Percentiles rank a stretch among this genome's conserved stretches.
phyloP scores from a whole-genome alignment of 2,797 vertebrate species.

The Anguilla marmorata region DNA sequence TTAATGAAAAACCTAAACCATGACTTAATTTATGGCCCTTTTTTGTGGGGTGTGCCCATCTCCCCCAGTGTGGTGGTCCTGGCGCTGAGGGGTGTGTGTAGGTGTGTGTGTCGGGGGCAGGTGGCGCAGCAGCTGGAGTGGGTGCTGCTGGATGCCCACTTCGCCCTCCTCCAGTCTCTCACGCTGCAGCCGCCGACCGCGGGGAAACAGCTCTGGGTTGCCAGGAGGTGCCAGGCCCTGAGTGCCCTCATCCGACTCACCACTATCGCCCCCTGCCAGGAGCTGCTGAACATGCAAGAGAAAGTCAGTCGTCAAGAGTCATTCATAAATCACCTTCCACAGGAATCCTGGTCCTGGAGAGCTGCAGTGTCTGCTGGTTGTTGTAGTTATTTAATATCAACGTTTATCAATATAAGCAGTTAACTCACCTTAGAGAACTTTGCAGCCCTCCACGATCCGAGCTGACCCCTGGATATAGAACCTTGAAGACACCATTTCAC shows the following conservation, averaged over 20 bases:
- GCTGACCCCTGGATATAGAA: not conserved
- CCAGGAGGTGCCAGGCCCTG: slow-evolving; percentile 58
- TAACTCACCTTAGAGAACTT: no score
- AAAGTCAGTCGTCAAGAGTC: slow-evolving; percentile 47
- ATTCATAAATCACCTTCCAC: not conserved
- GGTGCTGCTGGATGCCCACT: slow-evolving; percentile 66
- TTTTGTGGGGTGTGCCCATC: not conserved
- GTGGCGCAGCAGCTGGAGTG: slow-evolving; percentile 69
- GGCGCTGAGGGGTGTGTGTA: slow-evolving; percentile 65
- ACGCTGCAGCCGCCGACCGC: slow-evolving; percentile 50
- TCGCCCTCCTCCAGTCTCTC: slow-evolving; percentile 66
- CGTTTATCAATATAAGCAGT: not conserved
- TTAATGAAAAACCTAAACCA: not conserved
- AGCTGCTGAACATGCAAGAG: slow-evolving; percentile 62
- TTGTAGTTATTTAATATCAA: not conserved
- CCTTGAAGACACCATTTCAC: not conserved
- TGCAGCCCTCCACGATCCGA: not conserved
- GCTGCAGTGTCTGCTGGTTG: not conserved
- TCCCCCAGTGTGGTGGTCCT: slow-evolving; percentile 57
- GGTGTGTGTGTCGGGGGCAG: slow-evolving; percentile 60
- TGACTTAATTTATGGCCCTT: not conserved
- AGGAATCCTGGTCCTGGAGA: not conserved
- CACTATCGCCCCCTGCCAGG: slow-evolving; percentile 56
- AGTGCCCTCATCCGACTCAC: slow-evolving; percentile 55
- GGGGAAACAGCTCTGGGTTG: slow-evolving; percentile 53